These are phyloP conservation scores for Eupsilia transversa DNA, from an alignment of 2,888 invertebrate genomes.

Conservation along the genomic window DNA sequence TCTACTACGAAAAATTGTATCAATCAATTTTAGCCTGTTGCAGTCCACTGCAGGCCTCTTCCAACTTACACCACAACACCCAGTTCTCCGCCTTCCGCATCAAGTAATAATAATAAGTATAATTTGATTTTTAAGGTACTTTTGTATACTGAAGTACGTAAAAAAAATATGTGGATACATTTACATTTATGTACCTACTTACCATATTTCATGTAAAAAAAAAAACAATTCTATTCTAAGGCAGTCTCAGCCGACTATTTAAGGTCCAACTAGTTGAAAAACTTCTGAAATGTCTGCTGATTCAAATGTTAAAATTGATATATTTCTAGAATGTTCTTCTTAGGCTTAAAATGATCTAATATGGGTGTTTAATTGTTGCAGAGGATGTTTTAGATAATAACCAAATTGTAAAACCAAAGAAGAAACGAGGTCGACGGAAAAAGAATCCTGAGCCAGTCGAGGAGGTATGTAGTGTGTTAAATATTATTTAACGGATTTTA, in stretches of 20 bases:
- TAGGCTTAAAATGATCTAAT: neutral
- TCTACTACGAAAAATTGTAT: neutral
- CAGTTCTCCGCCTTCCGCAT: neutral
- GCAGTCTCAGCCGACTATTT: neutral
- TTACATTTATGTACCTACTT: too few species aligned
- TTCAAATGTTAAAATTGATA: neutral
- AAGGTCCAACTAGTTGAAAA: neutral
- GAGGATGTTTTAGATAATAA: constrained; percentile 82
- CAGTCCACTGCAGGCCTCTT: neutral
- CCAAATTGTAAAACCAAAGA: constrained; percentile 85
- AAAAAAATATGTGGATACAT: too few species aligned
- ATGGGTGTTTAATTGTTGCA: constrained; percentile 68
- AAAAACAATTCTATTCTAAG: neutral
- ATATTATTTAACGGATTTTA: neutral
- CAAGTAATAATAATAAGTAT: neutral
- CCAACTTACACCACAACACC: too few species aligned
- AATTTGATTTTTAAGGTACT: too few species aligned
- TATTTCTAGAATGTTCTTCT: neutral
- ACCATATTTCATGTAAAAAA: neutral
- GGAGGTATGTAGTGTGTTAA: constrained; percentile 59
- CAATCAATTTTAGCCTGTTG: neutral
- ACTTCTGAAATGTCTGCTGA: neutral
- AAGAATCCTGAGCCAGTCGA: constrained; percentile 83
- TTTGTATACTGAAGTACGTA: too few species aligned
- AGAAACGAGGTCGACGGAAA: constrained; percentile 87